A percentile compares a stretch with the other conserved stretches of the same genome.
These are phyloP conservation scores for Augochlorella aurata DNA, from an alignment of 2,888 invertebrate species.

Conservation along the genomic window DNA sequence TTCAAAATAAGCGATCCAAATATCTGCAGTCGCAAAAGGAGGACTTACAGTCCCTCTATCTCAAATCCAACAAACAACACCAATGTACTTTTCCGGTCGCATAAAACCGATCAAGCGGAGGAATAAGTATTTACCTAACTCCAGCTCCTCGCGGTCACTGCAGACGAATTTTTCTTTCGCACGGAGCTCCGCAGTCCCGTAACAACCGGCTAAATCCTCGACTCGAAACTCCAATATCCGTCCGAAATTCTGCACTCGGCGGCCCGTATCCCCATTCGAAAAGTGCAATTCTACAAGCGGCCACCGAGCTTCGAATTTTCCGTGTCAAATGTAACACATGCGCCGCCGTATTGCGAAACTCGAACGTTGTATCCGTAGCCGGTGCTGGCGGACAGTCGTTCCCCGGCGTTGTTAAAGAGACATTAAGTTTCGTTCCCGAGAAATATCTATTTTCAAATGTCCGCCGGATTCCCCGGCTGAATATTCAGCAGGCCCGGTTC, in stretches of 20 bases:
- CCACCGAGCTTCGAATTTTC: conserved; percentile 2
- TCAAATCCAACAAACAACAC: too few relatives aligned
- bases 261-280: neutral
- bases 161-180: too few relatives aligned
- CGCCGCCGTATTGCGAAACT: conserved; percentile 11
- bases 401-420: conserved; percentile 8
- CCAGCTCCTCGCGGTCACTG: too few relatives aligned
- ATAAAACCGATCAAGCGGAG: too few relatives aligned
- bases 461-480: conserved; percentile 30
- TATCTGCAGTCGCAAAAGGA: too few relatives aligned
- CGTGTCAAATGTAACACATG: conserved; percentile 11
- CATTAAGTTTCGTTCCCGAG: conserved; percentile 33
- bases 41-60: too few relatives aligned
- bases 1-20: too few relatives aligned
- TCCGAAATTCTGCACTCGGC: neutral
- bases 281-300: conserved; percentile 5
- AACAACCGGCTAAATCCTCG: too few relatives aligned
- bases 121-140: too few relatives aligned
- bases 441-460: conserved; percentile 47
- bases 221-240: neutral
- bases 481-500: conserved; percentile 44
- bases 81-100: too few relatives aligned
- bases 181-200: too few relatives aligned
- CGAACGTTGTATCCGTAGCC: neutral
- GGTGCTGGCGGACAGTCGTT: neutral